Evolutionary conservation across 2,113 vertebrate species (phyloP).

Genomic region (Plotosus lineatus): DNA sequence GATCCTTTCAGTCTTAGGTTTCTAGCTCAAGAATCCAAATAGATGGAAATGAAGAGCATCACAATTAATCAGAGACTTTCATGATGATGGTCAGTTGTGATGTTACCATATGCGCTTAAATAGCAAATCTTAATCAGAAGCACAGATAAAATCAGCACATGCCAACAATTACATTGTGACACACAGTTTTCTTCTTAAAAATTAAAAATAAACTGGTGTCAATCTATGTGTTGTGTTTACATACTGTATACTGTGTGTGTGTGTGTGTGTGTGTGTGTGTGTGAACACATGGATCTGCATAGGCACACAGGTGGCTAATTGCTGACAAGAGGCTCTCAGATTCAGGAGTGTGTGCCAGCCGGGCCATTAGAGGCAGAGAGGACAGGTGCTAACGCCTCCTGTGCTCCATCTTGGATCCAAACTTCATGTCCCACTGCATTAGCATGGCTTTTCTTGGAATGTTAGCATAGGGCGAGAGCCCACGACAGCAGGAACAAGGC

Average conservation of each 20-base stretch:
- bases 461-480: background rate
- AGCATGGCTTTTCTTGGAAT: background rate
- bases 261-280: slow-evolving; percentile 1
- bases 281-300: slow-evolving; percentile 33
- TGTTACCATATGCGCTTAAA: background rate
- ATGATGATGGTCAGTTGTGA: background rate
- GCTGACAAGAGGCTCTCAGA: slow-evolving; percentile 53
- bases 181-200: slow-evolving; percentile 3
- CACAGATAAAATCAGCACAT: background rate
- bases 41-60: slow-evolving; percentile 19
- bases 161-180: background rate
- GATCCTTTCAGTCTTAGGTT: background rate
- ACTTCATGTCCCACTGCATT: slow-evolving; percentile 13
- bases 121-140: background rate
- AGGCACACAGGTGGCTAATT: slow-evolving; percentile 56
- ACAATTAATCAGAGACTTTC: slow-evolving; percentile 25
- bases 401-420: slow-evolving; percentile 21
- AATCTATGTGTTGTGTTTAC: slow-evolving; percentile 20
- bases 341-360: slow-evolving; percentile 43
- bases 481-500: slow-evolving; percentile 7
- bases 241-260: background rate
- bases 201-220: background rate
- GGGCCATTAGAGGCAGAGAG: slow-evolving; percentile 42
- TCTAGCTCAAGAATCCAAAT: slow-evolving; percentile 38
- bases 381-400: slow-evolving; percentile 47